phyloP scores from a whole-genome alignment of 2,797 vertebrate species.

The Typhlichthys eigenmanni region DNA sequence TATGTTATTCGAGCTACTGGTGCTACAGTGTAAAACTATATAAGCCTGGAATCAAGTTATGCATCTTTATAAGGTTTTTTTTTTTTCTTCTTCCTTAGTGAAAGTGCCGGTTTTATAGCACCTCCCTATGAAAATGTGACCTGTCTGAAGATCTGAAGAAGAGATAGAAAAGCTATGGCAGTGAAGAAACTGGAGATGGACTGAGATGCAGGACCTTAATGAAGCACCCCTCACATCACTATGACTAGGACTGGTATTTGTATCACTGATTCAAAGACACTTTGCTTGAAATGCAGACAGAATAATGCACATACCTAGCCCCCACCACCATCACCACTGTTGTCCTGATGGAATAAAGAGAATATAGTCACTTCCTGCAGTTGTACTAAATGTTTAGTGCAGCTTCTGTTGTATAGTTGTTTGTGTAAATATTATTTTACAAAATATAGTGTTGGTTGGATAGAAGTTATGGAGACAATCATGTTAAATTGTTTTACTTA shows the following conservation, averaged over 20 bases:
- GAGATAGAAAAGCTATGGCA: constrained; percentile 36
- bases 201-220: constrained; percentile 39
- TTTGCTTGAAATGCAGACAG: constrained; percentile 51
- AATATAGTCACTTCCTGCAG: constrained; percentile 41
- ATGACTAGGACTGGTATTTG: constrained; percentile 32
- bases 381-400: constrained; percentile 31
- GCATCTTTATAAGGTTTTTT: background rate
- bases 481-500: constrained; percentile 18
- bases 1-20: background rate
- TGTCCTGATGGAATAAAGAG: constrained; percentile 35
- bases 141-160: constrained; percentile 38
- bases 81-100: constrained; percentile 56
- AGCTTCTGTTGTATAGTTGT: constrained; percentile 57
- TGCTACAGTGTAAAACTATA: background rate
- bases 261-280: constrained; percentile 57
- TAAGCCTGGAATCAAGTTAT: background rate
- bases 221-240: constrained; percentile 32
- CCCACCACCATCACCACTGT: constrained; percentile 3
- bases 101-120: constrained; percentile 76
- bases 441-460: constrained; percentile 26
- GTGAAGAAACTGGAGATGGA: constrained; percentile 16
- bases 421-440: constrained; percentile 69
- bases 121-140: constrained; percentile 29
- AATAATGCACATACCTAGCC: constrained; percentile 42
- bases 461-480: constrained; percentile 19